Evolutionary conservation across 2,113 vertebrate genomes (phyloP), one percentile per base, ranked within the genome.

Genomic region (Sphaerodactylus townsendi): DNA sequence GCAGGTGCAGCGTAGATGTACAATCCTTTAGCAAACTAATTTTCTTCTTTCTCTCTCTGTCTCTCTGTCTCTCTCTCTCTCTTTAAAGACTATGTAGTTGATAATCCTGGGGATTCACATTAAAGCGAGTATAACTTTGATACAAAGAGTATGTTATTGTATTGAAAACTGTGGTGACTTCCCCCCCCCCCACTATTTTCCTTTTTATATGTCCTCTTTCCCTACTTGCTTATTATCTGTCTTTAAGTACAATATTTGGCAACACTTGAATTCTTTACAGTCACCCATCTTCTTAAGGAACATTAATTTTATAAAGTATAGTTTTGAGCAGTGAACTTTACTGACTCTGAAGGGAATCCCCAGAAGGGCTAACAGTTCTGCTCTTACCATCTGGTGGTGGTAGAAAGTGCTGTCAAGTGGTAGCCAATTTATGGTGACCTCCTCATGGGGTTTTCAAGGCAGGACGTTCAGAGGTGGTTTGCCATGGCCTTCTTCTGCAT

Each of bases 51-150:
- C 71, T 80, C 21, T 23, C 79, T 78, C n/a, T n/a, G n/a, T n/a
- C n/a, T n/a, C n/a, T n/a, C n/a, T n/a, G n/a, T n/a, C n/a, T 88
- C 71, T 66, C 87, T 23, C 5, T 62, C 71, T 80, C 21, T 23
- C 79, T 78, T 82, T 28, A 84, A 92, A 82, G 80, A 85, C 91
- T 77, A 78, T 86, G 71, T 0, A 2, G 77, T 91, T 87, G 46
- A 46, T 89, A 88, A 92, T 92, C 81, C 83, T 82, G 35, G 85
- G 87, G 85, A 76, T 82, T 25, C n/a, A 75, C 86, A 84, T 87
- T 85, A 89, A 81, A 84, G 89, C 66, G 65, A 87, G 59, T 79
- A 46, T 75, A 87, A 75, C 85, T 94, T 88, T 91, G n/a, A 25
- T 33, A 76, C 82, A 83, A 82, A 87, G 87, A 85, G 44, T 83